Percentiles rank a stretch among this genome's conserved stretches.
These are phyloP conservation scores for Euzetes globulus DNA, from an alignment of 2,888 invertebrate genomes.

Conservation along the genomic window DNA sequence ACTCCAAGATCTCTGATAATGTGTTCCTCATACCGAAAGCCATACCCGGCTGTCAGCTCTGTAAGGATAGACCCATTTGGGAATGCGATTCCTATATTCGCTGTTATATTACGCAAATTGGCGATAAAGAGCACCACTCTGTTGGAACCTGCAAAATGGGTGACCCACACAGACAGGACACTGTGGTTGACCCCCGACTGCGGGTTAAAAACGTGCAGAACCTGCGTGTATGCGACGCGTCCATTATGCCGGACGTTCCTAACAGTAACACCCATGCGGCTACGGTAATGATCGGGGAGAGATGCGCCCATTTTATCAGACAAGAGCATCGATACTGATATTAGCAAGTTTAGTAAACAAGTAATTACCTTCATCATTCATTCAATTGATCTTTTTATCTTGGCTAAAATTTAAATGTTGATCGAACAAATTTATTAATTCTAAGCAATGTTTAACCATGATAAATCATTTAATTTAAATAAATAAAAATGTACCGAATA, in stretches of 20 bases:
- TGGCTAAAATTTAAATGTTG: no score
- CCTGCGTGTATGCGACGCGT: not conserved
- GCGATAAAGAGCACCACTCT: not conserved
- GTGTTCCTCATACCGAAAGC: not conserved
- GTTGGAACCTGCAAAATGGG: not conserved
- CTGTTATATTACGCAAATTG: slow-evolving; percentile 6
- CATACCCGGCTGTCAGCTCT: not conserved
- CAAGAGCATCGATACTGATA: not conserved
- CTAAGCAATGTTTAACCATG: no score
- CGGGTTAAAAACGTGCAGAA: not conserved
- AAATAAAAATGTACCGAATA: no score
- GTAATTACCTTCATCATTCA: no score
- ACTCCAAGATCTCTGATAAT: not conserved
- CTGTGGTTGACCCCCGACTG: not conserved
- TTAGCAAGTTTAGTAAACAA: no score
- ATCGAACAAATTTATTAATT: no score
- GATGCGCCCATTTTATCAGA: not conserved
- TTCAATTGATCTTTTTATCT: no score
- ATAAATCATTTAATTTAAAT: no score
- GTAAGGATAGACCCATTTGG: not conserved
- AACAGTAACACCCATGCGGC: not conserved
- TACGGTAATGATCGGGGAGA: not conserved
- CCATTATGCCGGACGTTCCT: not conserved
- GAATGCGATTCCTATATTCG: not conserved
- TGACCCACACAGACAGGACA: not conserved